Base-by-base conservation (phyloP, 2,888 invertebrate species). In the Byasa hedistus region DNA sequence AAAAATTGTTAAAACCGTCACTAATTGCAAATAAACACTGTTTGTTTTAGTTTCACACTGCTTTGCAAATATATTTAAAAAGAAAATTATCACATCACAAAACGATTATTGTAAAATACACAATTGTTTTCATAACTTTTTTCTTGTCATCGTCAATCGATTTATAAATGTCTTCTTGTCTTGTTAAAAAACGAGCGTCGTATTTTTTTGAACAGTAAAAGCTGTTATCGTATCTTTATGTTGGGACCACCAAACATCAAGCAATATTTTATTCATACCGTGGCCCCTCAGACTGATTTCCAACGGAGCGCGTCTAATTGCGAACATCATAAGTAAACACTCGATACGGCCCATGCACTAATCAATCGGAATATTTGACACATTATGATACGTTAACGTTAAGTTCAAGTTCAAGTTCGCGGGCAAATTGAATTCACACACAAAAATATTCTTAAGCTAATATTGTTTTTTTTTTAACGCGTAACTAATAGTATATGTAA, bases 281-380 rank as follows among this genome's bases (percentile, higher is more conserved):
- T 79, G 79, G 80, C 84, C 86, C 88, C 86, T 86, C 79, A 79
- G 78, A 81, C 76, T 79, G 79, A 86, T 83, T 81, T 79, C 74
- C 80, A 86, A 85, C 85, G 80, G 79, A 81, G 81, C 87, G 84
- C 80, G 79, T 83, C 88, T 87, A 90, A 91, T 90, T 85, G 86
- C 76, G 76, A 83, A 80, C 90, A 90, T 90, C 82, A 87, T 90
- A 85, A 86, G 80, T 78, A 82, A 84, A 83, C 79, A 83, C 80
- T 78, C 56, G 79, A 77, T 83, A 75, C 75, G 76, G 74, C 77
- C 86, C 88, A 85, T 81, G 84, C 89, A 90, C 89, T 84, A 83
- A 85, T 85, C 86, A 87, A 86, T 83, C 81, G 75, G 74, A 75
- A 78, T 81, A 78, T 82, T 80, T 76, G 80, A 75, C 74, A 74